Conservation (phyloP, 2,113 vertebrate species). For the Centropus bengalensis region DNA sequence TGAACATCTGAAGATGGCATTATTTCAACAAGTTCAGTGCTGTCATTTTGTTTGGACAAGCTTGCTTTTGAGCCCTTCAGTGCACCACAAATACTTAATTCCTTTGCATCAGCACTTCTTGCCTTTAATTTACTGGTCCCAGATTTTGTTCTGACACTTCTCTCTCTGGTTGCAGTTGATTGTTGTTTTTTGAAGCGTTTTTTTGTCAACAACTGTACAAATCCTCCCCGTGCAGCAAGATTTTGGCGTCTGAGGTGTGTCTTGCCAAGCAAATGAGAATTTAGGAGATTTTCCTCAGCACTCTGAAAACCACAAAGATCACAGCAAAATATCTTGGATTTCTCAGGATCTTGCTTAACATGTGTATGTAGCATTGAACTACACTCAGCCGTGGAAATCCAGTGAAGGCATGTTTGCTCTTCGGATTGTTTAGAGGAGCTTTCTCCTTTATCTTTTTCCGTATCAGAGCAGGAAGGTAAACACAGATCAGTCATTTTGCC, state of each 20-base stretch:
- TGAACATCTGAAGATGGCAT: not conserved
- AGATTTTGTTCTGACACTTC: conserved; percentile 32
- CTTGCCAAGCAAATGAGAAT: conserved; percentile 75
- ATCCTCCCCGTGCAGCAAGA: conserved; percentile 74
- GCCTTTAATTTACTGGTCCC: conserved; percentile 37
- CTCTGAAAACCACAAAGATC: conserved; percentile 79
- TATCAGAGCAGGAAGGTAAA: conserved; percentile 48
- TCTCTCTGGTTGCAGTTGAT: conserved; percentile 21
- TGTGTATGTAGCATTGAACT: not conserved
- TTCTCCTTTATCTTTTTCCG: conserved; percentile 37
- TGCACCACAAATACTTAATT: not conserved
- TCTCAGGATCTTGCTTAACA: not conserved
- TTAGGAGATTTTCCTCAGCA: conserved; percentile 66
- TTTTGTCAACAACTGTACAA: conserved; percentile 77
- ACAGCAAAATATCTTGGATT: conserved; percentile 68
- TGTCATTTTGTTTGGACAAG: not conserved
- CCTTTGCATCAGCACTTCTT: conserved; percentile 37
- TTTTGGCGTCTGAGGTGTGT: conserved; percentile 78
- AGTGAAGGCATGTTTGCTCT: not conserved
- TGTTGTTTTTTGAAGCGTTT: conserved; percentile 60
- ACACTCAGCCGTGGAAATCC: conserved; percentile 28
- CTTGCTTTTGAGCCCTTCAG: conserved; percentile 8
- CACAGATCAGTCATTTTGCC: not conserved
- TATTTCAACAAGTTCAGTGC: conserved; percentile 43
- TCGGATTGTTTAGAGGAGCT: not conserved